Percentiles rank a stretch among this genome's conserved stretches.
Conservation (phyloP, 2,113 vertebrate genomes). For the Fregata magnificens region DNA sequence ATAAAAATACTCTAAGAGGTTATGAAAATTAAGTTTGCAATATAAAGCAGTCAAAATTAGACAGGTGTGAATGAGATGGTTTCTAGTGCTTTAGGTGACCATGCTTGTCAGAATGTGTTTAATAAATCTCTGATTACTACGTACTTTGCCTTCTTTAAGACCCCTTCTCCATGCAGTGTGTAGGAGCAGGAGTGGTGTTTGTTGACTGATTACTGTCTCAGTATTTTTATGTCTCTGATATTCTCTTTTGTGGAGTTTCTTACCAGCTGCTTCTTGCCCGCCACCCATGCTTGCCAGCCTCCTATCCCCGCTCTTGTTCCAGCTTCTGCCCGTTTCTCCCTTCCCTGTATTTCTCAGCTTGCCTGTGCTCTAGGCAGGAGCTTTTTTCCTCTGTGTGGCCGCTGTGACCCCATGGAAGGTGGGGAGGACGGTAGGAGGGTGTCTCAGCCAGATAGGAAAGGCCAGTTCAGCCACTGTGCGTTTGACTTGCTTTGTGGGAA, state of each 20-base stretch:
- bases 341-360: background rate
- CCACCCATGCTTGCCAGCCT: background rate
- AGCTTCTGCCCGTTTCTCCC: background rate
- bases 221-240: background rate
- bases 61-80: background rate
- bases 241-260: background rate
- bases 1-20: background rate
- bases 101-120: background rate
- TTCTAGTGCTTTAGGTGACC: background rate
- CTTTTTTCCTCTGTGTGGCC: background rate
- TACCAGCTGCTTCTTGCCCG: background rate
- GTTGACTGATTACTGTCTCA: background rate
- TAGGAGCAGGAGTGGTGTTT: background rate
- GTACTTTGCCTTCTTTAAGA: background rate
- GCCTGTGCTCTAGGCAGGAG: background rate
- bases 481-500: background rate
- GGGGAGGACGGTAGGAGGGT: background rate
- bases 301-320: fast-evolving
- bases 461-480: background rate
- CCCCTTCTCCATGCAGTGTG: background rate
- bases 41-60: background rate
- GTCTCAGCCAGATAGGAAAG: background rate
- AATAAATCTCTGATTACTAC: background rate
- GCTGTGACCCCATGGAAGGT: background rate
- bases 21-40: background rate